These are phyloP conservation scores for Oryctolagus cuniculus DNA, from an alignment of 2,113 vertebrate genomes.

Conservation along the genomic window DNA sequence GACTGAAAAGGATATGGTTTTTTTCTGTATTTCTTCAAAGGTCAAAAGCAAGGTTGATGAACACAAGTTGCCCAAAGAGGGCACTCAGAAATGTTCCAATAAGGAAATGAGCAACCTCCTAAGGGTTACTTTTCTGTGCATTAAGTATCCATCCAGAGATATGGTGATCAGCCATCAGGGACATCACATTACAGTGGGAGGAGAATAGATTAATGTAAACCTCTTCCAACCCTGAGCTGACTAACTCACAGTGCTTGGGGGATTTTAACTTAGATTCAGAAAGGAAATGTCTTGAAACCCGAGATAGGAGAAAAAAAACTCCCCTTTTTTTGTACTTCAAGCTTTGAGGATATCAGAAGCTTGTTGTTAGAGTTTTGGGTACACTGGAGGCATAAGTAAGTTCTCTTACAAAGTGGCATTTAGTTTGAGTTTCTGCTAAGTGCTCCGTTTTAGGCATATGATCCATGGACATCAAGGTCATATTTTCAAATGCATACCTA, in stretches of 20 bases:
- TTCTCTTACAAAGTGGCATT: constrained; percentile 39
- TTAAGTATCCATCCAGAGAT: background rate
- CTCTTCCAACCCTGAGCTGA: constrained; percentile 16
- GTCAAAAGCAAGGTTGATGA: constrained; percentile 13
- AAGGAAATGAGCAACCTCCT: constrained; percentile 29
- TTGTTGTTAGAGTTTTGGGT: constrained; percentile 33
- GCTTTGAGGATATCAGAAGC: constrained; percentile 16
- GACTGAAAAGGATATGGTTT: constrained; percentile 12
- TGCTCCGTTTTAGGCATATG: constrained; percentile 19
- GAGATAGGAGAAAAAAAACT: background rate
- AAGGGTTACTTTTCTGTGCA: constrained; percentile 1
- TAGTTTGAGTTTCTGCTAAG: constrained; percentile 60
- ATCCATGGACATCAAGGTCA: constrained; percentile 2
- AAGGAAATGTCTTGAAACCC: constrained; percentile 58
- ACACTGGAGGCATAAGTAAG: constrained; percentile 51
- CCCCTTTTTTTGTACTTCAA: constrained; percentile 9
- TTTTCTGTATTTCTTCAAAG: constrained; percentile 42
- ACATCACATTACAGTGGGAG: constrained; percentile 33
- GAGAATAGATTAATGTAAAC: constrained; percentile 58
- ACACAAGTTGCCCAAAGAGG: background rate
- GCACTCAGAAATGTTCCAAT: constrained; percentile 11
- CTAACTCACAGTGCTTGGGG: background rate
- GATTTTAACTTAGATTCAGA: constrained; percentile 60
- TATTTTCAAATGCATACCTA: background rate
- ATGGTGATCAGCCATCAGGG: constrained; percentile 1